Evolutionary conservation across 2,797 vertebrate genomes (phyloP).

Genomic region (Gymnothorax javanicus): DNA sequence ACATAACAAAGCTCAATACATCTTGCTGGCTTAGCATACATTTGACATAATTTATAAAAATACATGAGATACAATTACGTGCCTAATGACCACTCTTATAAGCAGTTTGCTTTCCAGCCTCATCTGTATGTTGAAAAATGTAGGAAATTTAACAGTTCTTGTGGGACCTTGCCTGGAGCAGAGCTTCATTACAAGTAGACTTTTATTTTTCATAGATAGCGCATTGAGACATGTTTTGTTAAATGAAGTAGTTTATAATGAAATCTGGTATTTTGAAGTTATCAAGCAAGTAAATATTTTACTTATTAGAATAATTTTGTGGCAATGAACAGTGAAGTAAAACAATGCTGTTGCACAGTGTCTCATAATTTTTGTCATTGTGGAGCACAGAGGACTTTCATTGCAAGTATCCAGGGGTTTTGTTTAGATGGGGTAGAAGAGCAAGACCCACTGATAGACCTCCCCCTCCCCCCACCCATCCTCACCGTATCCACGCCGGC

Average conservation of each 20-base stretch:
- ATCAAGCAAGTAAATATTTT: neutral
- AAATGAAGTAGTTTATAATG: neutral
- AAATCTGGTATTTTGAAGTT: neutral
- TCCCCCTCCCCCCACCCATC: neutral
- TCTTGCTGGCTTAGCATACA: too few relatives aligned
- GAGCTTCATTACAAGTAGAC: neutral
- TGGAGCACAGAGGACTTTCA: neutral
- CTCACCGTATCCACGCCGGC: slow-evolving; percentile 89
- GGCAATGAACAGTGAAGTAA: neutral
- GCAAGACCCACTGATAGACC: neutral
- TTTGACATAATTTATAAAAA: neutral
- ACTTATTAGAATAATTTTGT: neutral
- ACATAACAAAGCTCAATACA: neutral
- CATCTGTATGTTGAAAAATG: neutral
- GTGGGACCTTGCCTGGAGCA: neutral
- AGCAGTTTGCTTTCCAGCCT: neutral
- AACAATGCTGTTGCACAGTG: neutral
- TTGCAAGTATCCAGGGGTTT: neutral
- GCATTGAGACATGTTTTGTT: neutral
- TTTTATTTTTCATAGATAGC: neutral
- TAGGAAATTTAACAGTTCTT: neutral
- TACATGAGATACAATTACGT: too few relatives aligned
- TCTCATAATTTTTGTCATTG: neutral
- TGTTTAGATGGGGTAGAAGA: neutral
- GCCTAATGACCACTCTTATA: neutral